Evolutionary conservation across 2,888 invertebrate genomes (phyloP).

Genomic region (Ypsolopha scabrella): DNA sequence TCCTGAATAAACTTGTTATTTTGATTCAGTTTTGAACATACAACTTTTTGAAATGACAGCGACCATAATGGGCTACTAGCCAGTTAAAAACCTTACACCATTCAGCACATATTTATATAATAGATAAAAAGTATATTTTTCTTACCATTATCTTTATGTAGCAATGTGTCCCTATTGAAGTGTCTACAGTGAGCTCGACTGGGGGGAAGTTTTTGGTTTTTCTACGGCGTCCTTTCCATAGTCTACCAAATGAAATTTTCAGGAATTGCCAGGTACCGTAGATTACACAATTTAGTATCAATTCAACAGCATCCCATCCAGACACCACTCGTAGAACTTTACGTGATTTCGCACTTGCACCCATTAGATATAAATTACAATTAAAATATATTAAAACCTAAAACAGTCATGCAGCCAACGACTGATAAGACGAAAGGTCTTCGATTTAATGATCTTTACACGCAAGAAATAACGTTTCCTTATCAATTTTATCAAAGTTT

Average conservation of each 20-base stretch:
- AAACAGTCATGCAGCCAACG: conserved; percentile 1
- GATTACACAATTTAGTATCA: conserved; percentile 40
- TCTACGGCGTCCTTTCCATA: conserved; percentile 53
- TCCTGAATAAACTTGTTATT: too few relatives aligned
- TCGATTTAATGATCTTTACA: conserved; percentile 21
- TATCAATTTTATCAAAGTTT: conserved; percentile 29
- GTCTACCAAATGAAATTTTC: conserved; percentile 36
- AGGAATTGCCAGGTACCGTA: conserved; percentile 50
- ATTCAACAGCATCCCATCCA: conserved; percentile 49
- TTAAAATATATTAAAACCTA: neutral
- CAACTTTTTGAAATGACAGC: too few relatives aligned
- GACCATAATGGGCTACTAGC: too few relatives aligned
- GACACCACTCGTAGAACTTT: conserved; percentile 41
- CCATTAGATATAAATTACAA: neutral
- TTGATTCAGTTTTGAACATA: too few relatives aligned
- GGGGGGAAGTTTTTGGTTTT: conserved; percentile 31
- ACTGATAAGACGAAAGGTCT: conserved; percentile 34
- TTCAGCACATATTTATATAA: too few relatives aligned
- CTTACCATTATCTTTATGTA: conserved; percentile 59
- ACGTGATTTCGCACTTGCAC: neutral
- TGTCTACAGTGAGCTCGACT: conserved; percentile 49
- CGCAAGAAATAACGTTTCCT: conserved; percentile 21
- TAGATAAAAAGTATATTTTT: conserved; percentile 1
- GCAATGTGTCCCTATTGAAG: conserved; percentile 55
- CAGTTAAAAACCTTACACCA: too few relatives aligned